A percentile compares a stretch with the other conserved stretches of the same genome.
Evolutionary conservation across 2,113 vertebrate species (phyloP).

Genomic region (Indri indri): DNA sequence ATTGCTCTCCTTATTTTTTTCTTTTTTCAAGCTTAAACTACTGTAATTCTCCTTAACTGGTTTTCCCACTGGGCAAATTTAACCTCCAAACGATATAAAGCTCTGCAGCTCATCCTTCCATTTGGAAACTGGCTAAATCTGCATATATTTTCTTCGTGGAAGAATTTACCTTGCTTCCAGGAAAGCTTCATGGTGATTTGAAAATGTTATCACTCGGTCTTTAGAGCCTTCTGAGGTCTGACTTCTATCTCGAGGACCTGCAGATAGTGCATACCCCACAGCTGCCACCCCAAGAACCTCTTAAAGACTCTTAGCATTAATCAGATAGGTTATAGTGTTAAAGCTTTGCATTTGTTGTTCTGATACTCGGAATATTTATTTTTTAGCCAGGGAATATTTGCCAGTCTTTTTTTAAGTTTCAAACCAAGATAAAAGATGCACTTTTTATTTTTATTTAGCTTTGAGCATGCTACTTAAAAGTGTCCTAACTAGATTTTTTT

Average conservation of each 20-base stretch:
- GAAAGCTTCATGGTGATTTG: slow-evolving; percentile 78
- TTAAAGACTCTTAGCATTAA: slow-evolving; percentile 64
- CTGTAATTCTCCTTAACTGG: slow-evolving; percentile 85
- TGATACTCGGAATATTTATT: slow-evolving; percentile 41
- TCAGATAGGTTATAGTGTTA: slow-evolving; percentile 61
- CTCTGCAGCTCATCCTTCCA: slow-evolving; percentile 78
- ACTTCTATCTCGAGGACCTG: slow-evolving; percentile 51
- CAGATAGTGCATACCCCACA: slow-evolving; percentile 54
- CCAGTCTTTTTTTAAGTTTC: slow-evolving; percentile 51
- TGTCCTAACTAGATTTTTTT: slow-evolving; percentile 53
- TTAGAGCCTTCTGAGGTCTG: slow-evolving; percentile 69
- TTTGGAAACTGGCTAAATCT: slow-evolving; percentile 82
- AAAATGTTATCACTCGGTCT: slow-evolving; percentile 80
- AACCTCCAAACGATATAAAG: slow-evolving; percentile 80
- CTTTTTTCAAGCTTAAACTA: slow-evolving; percentile 76
- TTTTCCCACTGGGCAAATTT: slow-evolving; percentile 85
- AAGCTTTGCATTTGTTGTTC: slow-evolving; percentile 58
- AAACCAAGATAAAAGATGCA: slow-evolving; percentile 67
- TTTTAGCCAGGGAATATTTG: slow-evolving; percentile 71
- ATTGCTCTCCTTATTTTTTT: slow-evolving; percentile 31
- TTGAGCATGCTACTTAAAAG: slow-evolving; percentile 68
- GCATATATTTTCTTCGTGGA: slow-evolving; percentile 80
- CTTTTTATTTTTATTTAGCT: slow-evolving; percentile 74
- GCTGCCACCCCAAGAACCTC: slow-evolving; percentile 49
- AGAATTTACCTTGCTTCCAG: slow-evolving; percentile 72